Evolutionary conservation across 2,797 vertebrate genomes (phyloP).

Genomic region (Enteromius treurensis): DNA sequence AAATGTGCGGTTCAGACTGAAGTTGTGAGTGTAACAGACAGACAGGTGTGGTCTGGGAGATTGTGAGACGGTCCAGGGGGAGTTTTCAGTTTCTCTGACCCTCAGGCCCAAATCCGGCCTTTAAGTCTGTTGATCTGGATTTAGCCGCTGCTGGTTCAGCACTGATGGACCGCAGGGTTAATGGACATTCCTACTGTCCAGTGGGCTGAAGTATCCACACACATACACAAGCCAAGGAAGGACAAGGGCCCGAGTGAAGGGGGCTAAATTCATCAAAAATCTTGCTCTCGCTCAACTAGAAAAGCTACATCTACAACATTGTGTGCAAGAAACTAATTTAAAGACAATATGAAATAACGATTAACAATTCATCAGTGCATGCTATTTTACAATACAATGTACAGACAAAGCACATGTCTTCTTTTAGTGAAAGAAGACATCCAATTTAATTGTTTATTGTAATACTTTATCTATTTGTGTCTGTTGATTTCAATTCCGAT

Average conservation of each 20-base stretch:
- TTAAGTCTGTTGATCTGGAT: conserved; percentile 73
- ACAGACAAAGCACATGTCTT: neutral
- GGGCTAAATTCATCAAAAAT: neutral
- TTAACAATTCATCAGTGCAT: neutral
- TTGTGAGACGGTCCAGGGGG: conserved; percentile 34
- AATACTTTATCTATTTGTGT: neutral
- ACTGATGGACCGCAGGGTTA: neutral
- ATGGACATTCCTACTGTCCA: conserved; percentile 14
- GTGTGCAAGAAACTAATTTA: neutral
- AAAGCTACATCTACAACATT: neutral
- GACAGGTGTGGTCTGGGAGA: conserved; percentile 15
- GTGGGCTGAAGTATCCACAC: neutral
- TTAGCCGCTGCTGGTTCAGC: conserved; percentile 63
- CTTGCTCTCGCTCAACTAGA: neutral
- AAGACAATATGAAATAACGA: neutral
- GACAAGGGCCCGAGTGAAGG: neutral
- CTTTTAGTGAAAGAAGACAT: neutral
- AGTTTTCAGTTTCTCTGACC: conserved; percentile 73
- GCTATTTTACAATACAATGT: neutral
- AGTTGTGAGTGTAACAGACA: neutral
- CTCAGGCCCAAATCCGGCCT: conserved; percentile 57
- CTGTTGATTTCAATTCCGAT: neutral
- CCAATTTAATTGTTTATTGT: neutral
- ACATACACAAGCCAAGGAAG: neutral
- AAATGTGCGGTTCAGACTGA: neutral